Conservation (phyloP, 2,113 vertebrate species). For the Actenoides hombroni region DNA sequence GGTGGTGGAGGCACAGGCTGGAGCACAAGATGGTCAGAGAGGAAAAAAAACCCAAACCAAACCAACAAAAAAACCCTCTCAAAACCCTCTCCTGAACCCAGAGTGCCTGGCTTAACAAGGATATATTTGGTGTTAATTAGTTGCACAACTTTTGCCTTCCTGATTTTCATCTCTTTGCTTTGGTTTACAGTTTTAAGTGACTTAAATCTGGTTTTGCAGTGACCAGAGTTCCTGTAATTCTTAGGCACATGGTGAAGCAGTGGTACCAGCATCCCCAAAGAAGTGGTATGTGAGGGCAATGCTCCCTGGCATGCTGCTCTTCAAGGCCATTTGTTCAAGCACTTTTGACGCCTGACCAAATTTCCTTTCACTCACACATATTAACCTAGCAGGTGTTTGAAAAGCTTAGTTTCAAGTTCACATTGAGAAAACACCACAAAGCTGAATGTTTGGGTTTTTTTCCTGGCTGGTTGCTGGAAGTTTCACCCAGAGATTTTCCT, state of each 20-base stretch:
- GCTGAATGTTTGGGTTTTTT: background rate
- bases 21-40: background rate
- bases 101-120: background rate
- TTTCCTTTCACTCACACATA: background rate
- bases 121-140: background rate
- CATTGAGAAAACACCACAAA: background rate
- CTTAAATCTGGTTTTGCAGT: background rate
- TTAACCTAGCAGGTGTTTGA: too few relatives aligned
- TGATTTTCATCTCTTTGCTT: background rate
- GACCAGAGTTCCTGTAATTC: background rate
- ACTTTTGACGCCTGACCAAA: background rate
- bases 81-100: background rate
- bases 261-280: background rate
- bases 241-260: background rate
- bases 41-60: background rate
- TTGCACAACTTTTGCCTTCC: background rate
- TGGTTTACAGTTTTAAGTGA: background rate
- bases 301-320: background rate
- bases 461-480: background rate
- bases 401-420: background rate
- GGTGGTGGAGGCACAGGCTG: too few relatives aligned
- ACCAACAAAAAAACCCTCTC: too few relatives aligned
- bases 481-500: background rate
- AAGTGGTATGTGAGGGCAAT: background rate
- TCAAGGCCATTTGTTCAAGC: background rate